Percentiles rank a stretch among this genome's conserved stretches.
Conservation (phyloP, 2,797 vertebrate genomes). For the Silurus aristotelis region DNA sequence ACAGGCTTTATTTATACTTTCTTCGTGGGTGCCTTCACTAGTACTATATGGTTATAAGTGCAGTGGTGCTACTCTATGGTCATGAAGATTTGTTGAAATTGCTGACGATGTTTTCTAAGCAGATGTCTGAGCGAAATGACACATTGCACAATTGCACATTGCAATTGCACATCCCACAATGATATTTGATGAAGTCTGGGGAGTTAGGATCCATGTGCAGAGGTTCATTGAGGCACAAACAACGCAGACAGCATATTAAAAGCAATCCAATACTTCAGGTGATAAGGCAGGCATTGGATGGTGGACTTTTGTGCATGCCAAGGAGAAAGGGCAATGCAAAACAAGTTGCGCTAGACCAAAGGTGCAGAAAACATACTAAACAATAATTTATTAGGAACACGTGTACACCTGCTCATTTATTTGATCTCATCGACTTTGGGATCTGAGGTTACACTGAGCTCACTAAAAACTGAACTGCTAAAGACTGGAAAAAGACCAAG, state of each 20-base stretch:
- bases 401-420: not conserved
- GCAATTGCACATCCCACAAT: not conserved
- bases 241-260: not conserved
- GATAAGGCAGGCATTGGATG: not conserved
- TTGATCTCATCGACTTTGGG: not conserved
- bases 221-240: not conserved
- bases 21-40: not conserved
- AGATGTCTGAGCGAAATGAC: no score
- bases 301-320: not conserved
- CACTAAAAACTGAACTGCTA: not conserved
- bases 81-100: not conserved
- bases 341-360: not conserved
- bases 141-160: not conserved
- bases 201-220: not conserved
- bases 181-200: no score
- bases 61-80: not conserved
- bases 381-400: not conserved
- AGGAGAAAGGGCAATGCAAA: not conserved
- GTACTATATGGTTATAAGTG: not conserved
- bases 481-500: not conserved
- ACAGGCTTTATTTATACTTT: not conserved
- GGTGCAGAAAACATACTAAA: not conserved
- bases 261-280: not conserved
- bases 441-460: not conserved
- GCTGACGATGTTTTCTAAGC: not conserved